phyloP scores from a whole-genome alignment of 2,888 invertebrate species.

The Anoplius nigerrimus region DNA sequence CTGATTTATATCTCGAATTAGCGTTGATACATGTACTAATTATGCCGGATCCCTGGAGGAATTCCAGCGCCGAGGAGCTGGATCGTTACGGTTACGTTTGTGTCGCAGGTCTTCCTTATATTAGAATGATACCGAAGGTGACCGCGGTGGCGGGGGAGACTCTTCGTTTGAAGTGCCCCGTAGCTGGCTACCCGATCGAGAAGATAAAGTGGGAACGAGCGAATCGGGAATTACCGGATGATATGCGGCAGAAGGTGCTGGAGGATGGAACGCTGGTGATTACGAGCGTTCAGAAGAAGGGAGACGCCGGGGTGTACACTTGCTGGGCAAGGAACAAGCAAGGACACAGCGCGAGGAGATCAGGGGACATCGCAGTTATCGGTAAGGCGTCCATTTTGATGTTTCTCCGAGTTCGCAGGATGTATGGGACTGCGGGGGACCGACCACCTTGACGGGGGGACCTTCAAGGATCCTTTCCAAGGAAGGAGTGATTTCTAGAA shows the following conservation, averaged over 20 bases:
- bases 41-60: too few relatives aligned
- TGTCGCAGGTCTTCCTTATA: slow-evolving; percentile 84
- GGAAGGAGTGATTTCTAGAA: too few relatives aligned
- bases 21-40: not conserved
- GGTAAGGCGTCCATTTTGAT: slow-evolving; percentile 77
- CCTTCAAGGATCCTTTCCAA: not conserved
- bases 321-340: slow-evolving; percentile 88
- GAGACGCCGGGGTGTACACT: slow-evolving; percentile 87
- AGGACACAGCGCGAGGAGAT: slow-evolving; percentile 84
- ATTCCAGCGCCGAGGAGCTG: not conserved
- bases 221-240: slow-evolving; percentile 85
- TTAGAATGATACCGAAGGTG: slow-evolving; percentile 86
- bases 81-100: not conserved
- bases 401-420: slow-evolving; percentile 15
- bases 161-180: slow-evolving; percentile 86
- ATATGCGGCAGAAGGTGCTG: slow-evolving; percentile 85
- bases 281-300: slow-evolving; percentile 84
- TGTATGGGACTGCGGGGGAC: slow-evolving; percentile 3
- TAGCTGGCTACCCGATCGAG: slow-evolving; percentile 88
- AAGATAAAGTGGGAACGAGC: slow-evolving; percentile 88
- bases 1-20: slow-evolving; percentile 1
- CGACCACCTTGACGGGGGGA: not conserved
- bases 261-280: slow-evolving; percentile 86
- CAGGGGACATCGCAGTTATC: slow-evolving; percentile 86
- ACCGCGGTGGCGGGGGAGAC: slow-evolving; percentile 88